Percentiles rank a stretch among this genome's conserved stretches.
These are phyloP conservation scores for Ploceus nigricollis DNA, from an alignment of 2,113 vertebrate species.

Conservation along the genomic window DNA sequence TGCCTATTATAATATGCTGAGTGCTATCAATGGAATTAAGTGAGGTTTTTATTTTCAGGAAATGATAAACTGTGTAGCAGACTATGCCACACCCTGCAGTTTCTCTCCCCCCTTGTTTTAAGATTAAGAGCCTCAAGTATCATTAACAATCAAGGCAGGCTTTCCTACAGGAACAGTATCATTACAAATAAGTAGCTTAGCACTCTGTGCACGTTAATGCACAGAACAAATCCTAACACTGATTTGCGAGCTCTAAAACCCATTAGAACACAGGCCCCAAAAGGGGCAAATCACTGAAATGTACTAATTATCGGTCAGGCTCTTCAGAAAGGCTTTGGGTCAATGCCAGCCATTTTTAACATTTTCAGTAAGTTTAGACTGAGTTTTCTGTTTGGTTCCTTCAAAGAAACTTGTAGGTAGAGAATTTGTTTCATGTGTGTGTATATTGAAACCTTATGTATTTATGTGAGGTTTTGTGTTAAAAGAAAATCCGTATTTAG, in stretches of 20 bases:
- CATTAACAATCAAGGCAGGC: conserved; percentile 59
- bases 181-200: conserved; percentile 62
- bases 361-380: conserved; percentile 4
- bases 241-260: conserved; percentile 29
- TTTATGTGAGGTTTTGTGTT: background rate
- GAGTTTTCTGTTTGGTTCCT: background rate
- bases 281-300: conserved; percentile 29
- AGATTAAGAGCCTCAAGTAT: conserved; percentile 54
- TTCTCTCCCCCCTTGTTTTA: conserved; percentile 20
- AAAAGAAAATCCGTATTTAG: background rate
- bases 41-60: conserved; percentile 41
- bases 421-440: fast-evolving
- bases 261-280: background rate
- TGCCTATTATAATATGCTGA: conserved; percentile 27
- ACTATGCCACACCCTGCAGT: conserved; percentile 34
- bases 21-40: conserved; percentile 45
- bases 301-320: conserved; percentile 30
- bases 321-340: conserved; percentile 13
- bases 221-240: conserved; percentile 32
- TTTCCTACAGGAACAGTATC: conserved; percentile 35
- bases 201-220: conserved; percentile 50
- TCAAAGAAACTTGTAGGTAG: background rate
- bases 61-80: background rate
- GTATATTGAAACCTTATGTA: background rate
- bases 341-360: conserved; percentile 22